phyloP scores from a whole-genome alignment of 2,797 vertebrate genomes.

The Pogonophryne albipinna region DNA sequence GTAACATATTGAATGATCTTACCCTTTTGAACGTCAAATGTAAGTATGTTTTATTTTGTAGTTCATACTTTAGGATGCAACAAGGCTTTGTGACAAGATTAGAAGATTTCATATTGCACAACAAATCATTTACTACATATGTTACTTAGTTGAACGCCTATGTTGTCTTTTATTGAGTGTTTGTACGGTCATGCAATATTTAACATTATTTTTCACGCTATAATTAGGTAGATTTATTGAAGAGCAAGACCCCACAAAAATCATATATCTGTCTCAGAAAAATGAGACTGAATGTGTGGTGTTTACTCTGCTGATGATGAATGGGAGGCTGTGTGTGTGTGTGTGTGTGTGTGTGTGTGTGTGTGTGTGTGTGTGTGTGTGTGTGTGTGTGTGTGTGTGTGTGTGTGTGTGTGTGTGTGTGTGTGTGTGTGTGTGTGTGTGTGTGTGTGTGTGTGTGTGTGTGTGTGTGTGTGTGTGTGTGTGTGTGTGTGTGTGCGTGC shows the following conservation, averaged over 20 bases:
- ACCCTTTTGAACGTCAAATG: too few species aligned
- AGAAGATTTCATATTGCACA: too few species aligned
- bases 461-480: too few species aligned
- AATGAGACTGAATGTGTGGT: slow-evolving; percentile 2
- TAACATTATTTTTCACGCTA: background rate
- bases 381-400: too few species aligned
- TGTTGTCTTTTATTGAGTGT: background rate
- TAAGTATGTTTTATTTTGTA: too few species aligned
- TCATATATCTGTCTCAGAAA: background rate
- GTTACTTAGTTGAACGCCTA: too few species aligned
- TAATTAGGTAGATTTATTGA: background rate
- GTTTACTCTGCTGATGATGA: slow-evolving; percentile 53
- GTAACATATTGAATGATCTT: too few species aligned
- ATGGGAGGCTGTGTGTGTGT: slow-evolving; percentile 26
- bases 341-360: slow-evolving; percentile 5
- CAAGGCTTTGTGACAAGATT: too few species aligned
- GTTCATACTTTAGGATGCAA: too few species aligned
- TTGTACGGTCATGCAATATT: background rate
- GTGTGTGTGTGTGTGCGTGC: background rate
- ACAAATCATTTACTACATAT: too few species aligned
- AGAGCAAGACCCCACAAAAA: background rate
- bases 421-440: slow-evolving; percentile 3
- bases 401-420: background rate
- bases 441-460: too few species aligned
- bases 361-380: slow-evolving; percentile 14